Percentiles rank a stretch among this genome's conserved stretches.
phyloP scores from a whole-genome alignment of 2,888 invertebrate genomes.

The Cephus pygmeus region DNA sequence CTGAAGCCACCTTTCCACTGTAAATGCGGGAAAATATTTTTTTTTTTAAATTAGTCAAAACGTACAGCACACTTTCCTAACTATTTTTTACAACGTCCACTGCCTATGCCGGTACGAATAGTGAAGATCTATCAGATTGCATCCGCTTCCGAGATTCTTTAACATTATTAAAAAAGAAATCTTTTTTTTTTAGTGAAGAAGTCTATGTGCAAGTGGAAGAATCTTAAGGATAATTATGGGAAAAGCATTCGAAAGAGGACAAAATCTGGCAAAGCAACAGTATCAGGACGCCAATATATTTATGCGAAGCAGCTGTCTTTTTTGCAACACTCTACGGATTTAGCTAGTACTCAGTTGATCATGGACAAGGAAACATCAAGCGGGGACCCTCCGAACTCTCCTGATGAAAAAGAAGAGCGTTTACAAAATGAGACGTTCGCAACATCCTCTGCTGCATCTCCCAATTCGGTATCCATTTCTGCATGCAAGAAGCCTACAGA shows the following conservation, averaged over 20 bases:
- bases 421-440: background rate
- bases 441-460: background rate
- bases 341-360: background rate
- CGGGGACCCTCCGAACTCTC: background rate
- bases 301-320: conserved; percentile 3
- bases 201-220: background rate
- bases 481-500: background rate
- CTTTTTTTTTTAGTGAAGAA: background rate
- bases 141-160: background rate
- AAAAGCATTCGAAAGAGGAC: background rate
- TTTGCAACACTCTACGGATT: background rate
- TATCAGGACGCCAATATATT: conserved; percentile 1
- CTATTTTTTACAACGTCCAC: conserved; percentile 1
- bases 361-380: no score
- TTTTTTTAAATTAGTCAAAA: conserved; percentile 8
- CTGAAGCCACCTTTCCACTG: conserved; percentile 10
- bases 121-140: background rate
- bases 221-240: background rate
- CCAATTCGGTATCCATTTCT: background rate
- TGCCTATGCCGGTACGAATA: background rate
- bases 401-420: background rate
- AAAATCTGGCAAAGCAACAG: background rate
- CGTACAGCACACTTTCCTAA: conserved; percentile 13
- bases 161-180: no score
- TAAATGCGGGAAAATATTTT: conserved; percentile 2